Evolutionary conservation across 53 echinoderm and acorn worm species (phyloP), one percentile per base, ranked within the genome.

Genomic region (Echinometra lucunter): DNA sequence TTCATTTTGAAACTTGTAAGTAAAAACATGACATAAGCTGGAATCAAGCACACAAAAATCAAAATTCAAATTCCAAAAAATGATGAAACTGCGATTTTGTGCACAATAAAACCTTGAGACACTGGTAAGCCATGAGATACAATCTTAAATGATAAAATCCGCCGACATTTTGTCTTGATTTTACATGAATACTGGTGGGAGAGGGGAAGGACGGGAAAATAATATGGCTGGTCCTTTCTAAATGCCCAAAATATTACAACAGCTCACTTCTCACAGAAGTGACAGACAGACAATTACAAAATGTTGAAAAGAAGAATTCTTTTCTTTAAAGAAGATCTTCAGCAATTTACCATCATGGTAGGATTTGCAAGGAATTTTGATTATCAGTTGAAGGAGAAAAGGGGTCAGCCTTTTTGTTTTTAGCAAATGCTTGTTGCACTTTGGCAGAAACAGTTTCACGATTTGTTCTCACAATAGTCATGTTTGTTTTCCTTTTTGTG

Each of bases 401-500:
- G 70, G 30, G 91, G 66, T 66, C 58, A 91, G 30, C 37, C 91
- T 45, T 66, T n/a, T 66, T 69, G 69, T 91, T 91, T 91, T 70
- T 67, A 28, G 45, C 91, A 91, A 25, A 42, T 91, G 91, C 91
- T n/a, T 67, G 28, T 74, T 92, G 92, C 78, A 92, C 92, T 92
- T 92, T 42, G 72, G 92, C 28, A 45, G 92, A 44, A 92, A 69
- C 69, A 70, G 42, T 80, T 80, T 57, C 56, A 58, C 18, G 93
- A 85, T 83, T 82, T 66, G 94, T 28, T 83, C 85, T 83, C 82
- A 83, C 58, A 94, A 94, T 83, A 94, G 37, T 30, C 94, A 83
- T 94, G 94, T 94, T 94, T 94, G 66, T 83, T 94, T 83, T 94
- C 60, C 60, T 94, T 94, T 92, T 92, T 92, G 94, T 58, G 94